Percentiles rank a stretch among this genome's conserved stretches.
phyloP scores from a whole-genome alignment of 1,140 invertebrate genomes.

The Saccostrea glomerata region DNA sequence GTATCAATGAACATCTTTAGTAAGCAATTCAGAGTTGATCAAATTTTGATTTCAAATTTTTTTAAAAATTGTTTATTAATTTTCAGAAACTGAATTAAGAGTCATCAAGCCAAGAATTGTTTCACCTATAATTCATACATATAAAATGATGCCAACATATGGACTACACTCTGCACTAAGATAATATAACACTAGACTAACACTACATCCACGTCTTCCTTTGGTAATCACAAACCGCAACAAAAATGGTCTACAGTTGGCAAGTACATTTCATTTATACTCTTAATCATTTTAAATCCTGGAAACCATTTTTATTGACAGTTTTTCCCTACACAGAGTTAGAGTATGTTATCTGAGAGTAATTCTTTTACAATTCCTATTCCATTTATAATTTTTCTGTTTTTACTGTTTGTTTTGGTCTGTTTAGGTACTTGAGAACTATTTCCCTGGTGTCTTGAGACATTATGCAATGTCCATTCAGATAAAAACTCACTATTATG shows the following conservation, averaged over 20 bases:
- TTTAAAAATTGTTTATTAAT: background rate
- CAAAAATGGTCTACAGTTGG: slow-evolving; percentile 35
- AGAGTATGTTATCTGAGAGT: background rate
- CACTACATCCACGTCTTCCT: slow-evolving; percentile 14
- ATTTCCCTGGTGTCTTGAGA: background rate
- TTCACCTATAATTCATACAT: background rate
- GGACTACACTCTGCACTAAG: slow-evolving; percentile 35
- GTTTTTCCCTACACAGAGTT: background rate
- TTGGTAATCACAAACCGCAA: slow-evolving; percentile 9
- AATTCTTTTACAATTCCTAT: background rate
- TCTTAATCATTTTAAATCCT: background rate
- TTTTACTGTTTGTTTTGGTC: background rate
- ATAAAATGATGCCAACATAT: slow-evolving; percentile 37
- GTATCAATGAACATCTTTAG: background rate
- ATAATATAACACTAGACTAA: slow-evolving; percentile 26
- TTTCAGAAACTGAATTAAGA: background rate
- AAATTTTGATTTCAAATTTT: background rate
- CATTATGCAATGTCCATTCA: slow-evolving; percentile 4
- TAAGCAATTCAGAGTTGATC: background rate
- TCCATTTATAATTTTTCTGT: background rate
- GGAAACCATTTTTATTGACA: slow-evolving; percentile 7
- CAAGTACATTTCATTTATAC: slow-evolving; percentile 5
- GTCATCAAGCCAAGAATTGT: background rate
- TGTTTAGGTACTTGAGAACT: background rate
- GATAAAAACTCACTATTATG: slow-evolving; percentile 8